Evolutionary conservation across 1,140 invertebrate genomes (phyloP).

Genomic region (Cydia amplana): DNA sequence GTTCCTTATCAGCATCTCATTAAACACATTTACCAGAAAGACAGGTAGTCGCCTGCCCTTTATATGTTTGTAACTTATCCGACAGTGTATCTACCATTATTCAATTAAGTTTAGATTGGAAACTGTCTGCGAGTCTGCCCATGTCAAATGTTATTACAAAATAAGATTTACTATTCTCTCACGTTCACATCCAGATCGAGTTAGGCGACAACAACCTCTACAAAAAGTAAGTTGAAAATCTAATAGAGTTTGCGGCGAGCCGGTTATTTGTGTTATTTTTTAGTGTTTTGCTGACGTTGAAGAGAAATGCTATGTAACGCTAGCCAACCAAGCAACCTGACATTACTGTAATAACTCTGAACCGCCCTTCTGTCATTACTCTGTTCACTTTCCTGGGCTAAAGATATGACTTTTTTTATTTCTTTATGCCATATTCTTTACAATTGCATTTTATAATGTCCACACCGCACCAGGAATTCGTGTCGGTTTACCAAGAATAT

Average conservation of each 20-base stretch:
- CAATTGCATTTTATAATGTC: constrained; percentile 45
- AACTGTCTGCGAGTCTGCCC: constrained; percentile 49
- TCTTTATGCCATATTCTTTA: constrained; percentile 46
- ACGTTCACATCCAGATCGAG: constrained; percentile 69
- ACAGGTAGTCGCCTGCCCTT: constrained; percentile 10
- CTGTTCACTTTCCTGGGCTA: constrained; percentile 59
- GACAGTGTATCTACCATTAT: constrained; percentile 12
- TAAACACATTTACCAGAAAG: background rate
- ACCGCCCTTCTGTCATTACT: constrained; percentile 71
- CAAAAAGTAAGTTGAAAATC: constrained; percentile 74
- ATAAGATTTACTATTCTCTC: constrained; percentile 71
- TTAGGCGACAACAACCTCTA: constrained; percentile 66
- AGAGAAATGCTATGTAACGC: constrained; percentile 68
- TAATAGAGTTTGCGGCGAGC: constrained; percentile 74
- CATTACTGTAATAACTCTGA: constrained; percentile 72
- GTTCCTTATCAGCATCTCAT: background rate
- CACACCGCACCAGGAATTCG: constrained; percentile 11
- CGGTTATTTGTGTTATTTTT: constrained; percentile 70
- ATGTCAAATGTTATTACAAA: constrained; percentile 58
- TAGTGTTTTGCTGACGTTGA: constrained; percentile 57
- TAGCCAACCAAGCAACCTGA: constrained; percentile 67
- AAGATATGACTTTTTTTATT: constrained; percentile 48
- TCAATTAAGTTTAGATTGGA: constrained; percentile 34
- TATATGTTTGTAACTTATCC: background rate
- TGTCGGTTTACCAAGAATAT: constrained; percentile 38